Percentiles rank a stretch among this genome's conserved stretches.
Conservation (phyloP, 2,888 invertebrate species). For the Corbicula japonica region DNA sequence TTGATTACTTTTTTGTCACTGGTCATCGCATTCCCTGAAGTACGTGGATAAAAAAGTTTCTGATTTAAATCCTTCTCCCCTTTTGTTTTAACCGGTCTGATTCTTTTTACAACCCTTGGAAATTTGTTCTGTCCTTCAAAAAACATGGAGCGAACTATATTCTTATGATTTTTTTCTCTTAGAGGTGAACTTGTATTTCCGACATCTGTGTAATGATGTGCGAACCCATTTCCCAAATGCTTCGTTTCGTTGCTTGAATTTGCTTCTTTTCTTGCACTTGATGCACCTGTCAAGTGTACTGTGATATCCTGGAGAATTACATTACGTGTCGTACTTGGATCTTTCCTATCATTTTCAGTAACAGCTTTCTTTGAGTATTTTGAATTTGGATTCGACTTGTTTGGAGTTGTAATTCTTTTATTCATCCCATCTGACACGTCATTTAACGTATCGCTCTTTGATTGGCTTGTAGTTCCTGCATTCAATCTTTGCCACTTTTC, state of each 20-base stretch:
- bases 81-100: not conserved
- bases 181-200: not conserved
- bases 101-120: slow-evolving; percentile 14
- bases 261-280: slow-evolving; percentile 14
- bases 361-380: slow-evolving; percentile 6
- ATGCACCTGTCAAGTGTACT: not conserved
- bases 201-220: not conserved
- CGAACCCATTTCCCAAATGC: slow-evolving; percentile 8
- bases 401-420: slow-evolving; percentile 36
- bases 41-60: too few species aligned
- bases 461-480: slow-evolving; percentile 56
- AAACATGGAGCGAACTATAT: slow-evolving; percentile 28
- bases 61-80: too few species aligned
- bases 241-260: not conserved
- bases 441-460: slow-evolving; percentile 57
- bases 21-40: too few species aligned
- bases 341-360: not conserved
- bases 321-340: slow-evolving; percentile 41
- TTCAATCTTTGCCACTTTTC: slow-evolving; percentile 70
- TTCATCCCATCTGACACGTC: slow-evolving; percentile 48
- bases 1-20: too few species aligned
- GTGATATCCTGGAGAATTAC: slow-evolving; percentile 29
- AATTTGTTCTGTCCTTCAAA: slow-evolving; percentile 18
- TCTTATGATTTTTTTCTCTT: slow-evolving; percentile 11
- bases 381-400: slow-evolving; percentile 2